Conservation (phyloP, 37 sponge, comb jelly and placozoan species). For the Spongilla lacustris region DNA sequence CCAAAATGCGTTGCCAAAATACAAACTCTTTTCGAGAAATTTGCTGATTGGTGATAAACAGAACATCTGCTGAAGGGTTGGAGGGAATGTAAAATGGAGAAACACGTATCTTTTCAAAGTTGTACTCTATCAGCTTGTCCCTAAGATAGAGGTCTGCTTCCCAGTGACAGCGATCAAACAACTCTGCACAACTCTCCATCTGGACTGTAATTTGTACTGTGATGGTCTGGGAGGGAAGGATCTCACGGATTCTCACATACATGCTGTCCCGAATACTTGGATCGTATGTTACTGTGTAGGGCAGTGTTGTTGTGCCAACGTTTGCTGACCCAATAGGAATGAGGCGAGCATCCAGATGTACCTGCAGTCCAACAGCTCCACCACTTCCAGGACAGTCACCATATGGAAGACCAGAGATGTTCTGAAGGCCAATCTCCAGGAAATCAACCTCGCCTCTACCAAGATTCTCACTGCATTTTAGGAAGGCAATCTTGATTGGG, state of each 20-base stretch:
- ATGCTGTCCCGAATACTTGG: conserved; percentile 75
- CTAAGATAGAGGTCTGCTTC: conserved; percentile 78
- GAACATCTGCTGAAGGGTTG: conserved; percentile 70
- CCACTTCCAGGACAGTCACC: conserved; percentile 69
- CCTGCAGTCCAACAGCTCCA: conserved; percentile 58
- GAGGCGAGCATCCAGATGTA: conserved; percentile 77
- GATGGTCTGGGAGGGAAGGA: conserved; percentile 59
- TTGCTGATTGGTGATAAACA: conserved; percentile 65
- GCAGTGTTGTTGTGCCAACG: conserved; percentile 28
- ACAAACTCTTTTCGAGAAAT: conserved; percentile 75
- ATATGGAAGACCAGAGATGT: conserved; percentile 79
- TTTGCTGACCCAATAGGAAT: conserved; percentile 71
- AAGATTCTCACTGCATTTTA: conserved; percentile 65
- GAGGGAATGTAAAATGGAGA: conserved; percentile 72
- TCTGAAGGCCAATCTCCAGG: conserved; percentile 75
- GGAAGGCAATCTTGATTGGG: conserved; percentile 70
- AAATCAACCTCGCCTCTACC: conserved; percentile 72
- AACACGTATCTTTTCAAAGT: conserved; percentile 68
- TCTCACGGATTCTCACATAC: conserved; percentile 63
- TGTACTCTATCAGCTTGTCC: conserved; percentile 85
- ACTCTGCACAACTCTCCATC: conserved; percentile 79
- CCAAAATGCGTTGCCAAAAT: conserved; percentile 78
- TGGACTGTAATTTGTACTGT: conserved; percentile 62
- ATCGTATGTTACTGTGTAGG: conserved; percentile 74
- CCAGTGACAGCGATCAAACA: conserved; percentile 78